A percentile compares a stretch with the other conserved stretches of the same genome.
Evolutionary conservation across 2,888 invertebrate genomes (phyloP).

Genomic region (Calameuta filiformis): DNA sequence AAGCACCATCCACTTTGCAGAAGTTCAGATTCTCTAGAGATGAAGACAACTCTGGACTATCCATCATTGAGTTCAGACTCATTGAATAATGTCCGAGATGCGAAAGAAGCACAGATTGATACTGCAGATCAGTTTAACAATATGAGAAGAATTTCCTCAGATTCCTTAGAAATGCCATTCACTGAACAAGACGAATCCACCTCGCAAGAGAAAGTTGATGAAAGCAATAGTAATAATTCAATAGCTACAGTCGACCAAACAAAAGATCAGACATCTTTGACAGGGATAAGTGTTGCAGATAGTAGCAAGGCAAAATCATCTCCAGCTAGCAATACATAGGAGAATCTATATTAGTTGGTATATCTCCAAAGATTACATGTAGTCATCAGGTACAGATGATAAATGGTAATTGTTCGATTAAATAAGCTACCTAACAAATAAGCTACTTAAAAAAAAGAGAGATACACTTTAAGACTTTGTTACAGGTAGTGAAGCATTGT

Average conservation of each 20-base stretch:
- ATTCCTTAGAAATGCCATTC: conserved; percentile 58
- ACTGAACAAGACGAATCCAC: conserved; percentile 7
- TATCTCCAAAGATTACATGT: background rate
- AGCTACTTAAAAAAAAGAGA: background rate
- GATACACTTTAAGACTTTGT: conserved; percentile 15
- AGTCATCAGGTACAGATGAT: background rate
- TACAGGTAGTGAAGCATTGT: conserved; percentile 47
- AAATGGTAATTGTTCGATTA: background rate
- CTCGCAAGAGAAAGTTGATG: conserved; percentile 8
- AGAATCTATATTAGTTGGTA: conserved; percentile 19
- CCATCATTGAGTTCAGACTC: conserved; percentile 63
- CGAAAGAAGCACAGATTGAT: conserved; percentile 43
- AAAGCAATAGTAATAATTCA: conserved; percentile 34
- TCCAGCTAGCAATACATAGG: conserved; percentile 48
- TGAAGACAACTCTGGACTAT: conserved; percentile 68
- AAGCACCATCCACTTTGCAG: conserved; percentile 69
- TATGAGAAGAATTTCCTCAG: conserved; percentile 59
- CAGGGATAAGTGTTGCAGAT: conserved; percentile 37
- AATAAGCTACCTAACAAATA: background rate
- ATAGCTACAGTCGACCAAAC: conserved; percentile 30
- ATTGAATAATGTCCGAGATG: conserved; percentile 57
- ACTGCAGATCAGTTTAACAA: conserved; percentile 44
- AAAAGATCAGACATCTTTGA: conserved; percentile 33
- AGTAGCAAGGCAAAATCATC: conserved; percentile 44
- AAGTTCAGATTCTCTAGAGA: conserved; percentile 77